phyloP scores from a whole-genome alignment of 2,113 vertebrate genomes.

The Alligator mississippiensis region DNA sequence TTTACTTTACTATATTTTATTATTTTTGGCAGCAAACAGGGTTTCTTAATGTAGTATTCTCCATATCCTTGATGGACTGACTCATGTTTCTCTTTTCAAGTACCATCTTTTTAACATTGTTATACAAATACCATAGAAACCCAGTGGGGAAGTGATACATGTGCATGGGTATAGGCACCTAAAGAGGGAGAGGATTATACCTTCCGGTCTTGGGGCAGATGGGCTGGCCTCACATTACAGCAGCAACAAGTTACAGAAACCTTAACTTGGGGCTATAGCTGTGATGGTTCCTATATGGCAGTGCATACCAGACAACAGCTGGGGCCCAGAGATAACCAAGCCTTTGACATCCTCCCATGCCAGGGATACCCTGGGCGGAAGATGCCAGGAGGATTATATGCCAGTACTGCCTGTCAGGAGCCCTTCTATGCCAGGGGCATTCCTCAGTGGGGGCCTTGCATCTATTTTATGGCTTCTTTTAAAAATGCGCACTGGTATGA shows the following conservation, averaged over 20 bases:
- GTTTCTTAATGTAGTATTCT: accelerated
- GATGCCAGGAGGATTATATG: background rate
- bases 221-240: background rate
- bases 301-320: background rate
- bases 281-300: no score
- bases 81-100: background rate
- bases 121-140: background rate
- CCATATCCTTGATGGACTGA: background rate
- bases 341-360: background rate
- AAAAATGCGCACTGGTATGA: background rate
- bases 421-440: background rate
- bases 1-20: background rate
- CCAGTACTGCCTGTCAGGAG: no score
- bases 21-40: background rate
- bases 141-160: background rate
- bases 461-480: background rate
- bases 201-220: background rate
- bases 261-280: background rate
- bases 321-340: background rate
- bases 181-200: background rate
- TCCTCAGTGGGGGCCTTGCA: background rate
- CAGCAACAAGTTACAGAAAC: no score
- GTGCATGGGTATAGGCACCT: background rate
- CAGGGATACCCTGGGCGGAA: background rate
- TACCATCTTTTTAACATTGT: background rate